Percentiles rank a stretch among this genome's conserved stretches.
Conservation (phyloP, 2,888 invertebrate genomes). For the Drosophila meridionalis region DNA sequence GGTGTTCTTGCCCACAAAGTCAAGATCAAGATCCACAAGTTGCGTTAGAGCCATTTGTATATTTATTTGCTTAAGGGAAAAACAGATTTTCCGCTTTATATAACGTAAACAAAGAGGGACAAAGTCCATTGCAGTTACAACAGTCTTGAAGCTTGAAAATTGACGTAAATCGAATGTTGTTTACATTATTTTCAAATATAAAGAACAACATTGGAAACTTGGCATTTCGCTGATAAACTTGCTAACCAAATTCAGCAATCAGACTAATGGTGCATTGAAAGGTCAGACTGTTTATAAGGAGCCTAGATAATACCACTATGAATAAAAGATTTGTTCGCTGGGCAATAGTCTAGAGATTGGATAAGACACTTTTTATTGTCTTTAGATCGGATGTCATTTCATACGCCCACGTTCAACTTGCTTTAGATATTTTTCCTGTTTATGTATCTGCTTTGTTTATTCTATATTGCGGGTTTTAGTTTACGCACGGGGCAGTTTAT, state of each 20-base stretch:
- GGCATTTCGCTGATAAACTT: neutral
- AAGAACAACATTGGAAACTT: neutral
- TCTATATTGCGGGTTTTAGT: conserved; percentile 16
- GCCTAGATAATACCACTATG: conserved; percentile 39
- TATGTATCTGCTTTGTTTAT: conserved; percentile 25
- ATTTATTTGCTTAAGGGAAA: conserved; percentile 58
- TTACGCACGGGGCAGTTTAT: conserved; percentile 30
- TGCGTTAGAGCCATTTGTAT: conserved; percentile 17
- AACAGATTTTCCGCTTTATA: conserved; percentile 36
- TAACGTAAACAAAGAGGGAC: conserved; percentile 70
- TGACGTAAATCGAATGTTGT: conserved; percentile 26
- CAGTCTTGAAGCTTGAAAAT: conserved; percentile 37
- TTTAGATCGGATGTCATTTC: neutral
- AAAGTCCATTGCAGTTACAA: conserved; percentile 62
- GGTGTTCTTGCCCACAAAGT: conserved; percentile 38
- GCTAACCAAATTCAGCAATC: neutral
- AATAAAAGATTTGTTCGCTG: neutral
- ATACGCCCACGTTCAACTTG: conserved; percentile 20
- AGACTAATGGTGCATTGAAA: conserved; percentile 1
- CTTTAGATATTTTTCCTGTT: conserved; percentile 12
- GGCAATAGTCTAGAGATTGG: neutral
- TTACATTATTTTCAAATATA: conserved; percentile 4
- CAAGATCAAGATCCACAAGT: conserved; percentile 74
- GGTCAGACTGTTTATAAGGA: conserved; percentile 13
- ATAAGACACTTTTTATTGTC: neutral